Evolutionary conservation across 2,888 invertebrate genomes (phyloP), one percentile per base, ranked within the genome.

Genomic region (Parascotia fuliginaria): DNA sequence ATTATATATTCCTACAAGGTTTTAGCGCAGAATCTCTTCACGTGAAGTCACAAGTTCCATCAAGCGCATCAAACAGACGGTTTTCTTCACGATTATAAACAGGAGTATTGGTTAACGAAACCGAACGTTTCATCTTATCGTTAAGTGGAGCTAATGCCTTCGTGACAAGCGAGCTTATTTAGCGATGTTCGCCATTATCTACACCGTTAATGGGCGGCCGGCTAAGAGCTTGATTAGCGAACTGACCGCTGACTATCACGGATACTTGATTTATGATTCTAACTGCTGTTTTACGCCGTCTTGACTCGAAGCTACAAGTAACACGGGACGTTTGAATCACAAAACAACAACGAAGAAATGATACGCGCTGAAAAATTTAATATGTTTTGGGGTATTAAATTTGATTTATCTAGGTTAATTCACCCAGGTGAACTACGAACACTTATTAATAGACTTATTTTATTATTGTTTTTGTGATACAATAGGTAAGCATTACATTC

Each of bases 131-230:
- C 55, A 68, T 89, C 89, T 88, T 77, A 87, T 89, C 87, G 62
- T 59, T 78, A 89, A 88, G 81, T 88, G 87, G 86, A 73, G 81
- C 79, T 83, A 86, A 85, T 85, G 85, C 80, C 65, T 72, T 69
- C 79, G 81, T 81, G 87, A 83, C 85, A 82, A 76, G 73, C 65
- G 49, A 11, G 74, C 82, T 82, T 81, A 79, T 75, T 75, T 71
- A 56, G 77, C 70, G 58, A 63, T 60, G 54, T 49, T 46, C 38
- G 54, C 59, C 65, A 65, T 74, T 87, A 89, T 89, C 88, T 68
- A 60, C 52, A n/a, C 48, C 71, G 68, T 80, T 88, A 88, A 89
- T 88, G 88, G 87, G 70, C 71, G 78, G 75, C 73, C 69, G 74
- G 75, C 80, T 79, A 77, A 81, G 79, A 81, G 81, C 79, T 71